Conservation (phyloP, 2,888 invertebrate species). For the Gastrophysa polygoni region DNA sequence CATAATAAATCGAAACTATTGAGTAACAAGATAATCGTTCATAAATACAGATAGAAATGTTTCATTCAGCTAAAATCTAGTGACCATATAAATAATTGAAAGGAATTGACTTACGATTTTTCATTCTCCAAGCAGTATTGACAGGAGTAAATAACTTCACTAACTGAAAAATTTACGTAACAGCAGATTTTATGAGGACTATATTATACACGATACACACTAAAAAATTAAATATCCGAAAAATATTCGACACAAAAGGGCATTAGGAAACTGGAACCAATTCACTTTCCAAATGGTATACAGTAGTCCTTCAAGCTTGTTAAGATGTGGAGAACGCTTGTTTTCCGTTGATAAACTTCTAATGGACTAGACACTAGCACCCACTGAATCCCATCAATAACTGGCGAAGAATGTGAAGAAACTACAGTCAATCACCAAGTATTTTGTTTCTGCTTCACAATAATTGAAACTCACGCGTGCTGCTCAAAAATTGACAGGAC, state of each 20-base stretch:
- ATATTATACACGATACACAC: not conserved
- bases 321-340: not conserved
- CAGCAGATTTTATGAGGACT: not conserved
- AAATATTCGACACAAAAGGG: not conserved
- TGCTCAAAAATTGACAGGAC: conserved; percentile 43
- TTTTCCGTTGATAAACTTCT: not conserved
- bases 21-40: too few relatives aligned
- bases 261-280: not conserved
- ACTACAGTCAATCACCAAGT: not conserved
- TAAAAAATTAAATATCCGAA: not conserved
- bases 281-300: not conserved
- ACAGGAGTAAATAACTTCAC: not conserved
- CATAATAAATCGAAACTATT: not conserved
- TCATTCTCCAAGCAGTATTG: not conserved
- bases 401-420: not conserved
- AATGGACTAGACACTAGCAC: not conserved
- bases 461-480: conserved; percentile 43
- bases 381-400: not conserved
- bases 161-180: not conserved
- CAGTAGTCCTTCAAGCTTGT: not conserved
- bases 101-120: not conserved
- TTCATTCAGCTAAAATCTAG: too few relatives aligned
- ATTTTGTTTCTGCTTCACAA: not conserved
- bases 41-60: too few relatives aligned
- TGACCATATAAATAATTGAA: not conserved